phyloP scores from a whole-genome alignment of 2,113 vertebrate genomes.

The Bambusicola thoracicus region DNA sequence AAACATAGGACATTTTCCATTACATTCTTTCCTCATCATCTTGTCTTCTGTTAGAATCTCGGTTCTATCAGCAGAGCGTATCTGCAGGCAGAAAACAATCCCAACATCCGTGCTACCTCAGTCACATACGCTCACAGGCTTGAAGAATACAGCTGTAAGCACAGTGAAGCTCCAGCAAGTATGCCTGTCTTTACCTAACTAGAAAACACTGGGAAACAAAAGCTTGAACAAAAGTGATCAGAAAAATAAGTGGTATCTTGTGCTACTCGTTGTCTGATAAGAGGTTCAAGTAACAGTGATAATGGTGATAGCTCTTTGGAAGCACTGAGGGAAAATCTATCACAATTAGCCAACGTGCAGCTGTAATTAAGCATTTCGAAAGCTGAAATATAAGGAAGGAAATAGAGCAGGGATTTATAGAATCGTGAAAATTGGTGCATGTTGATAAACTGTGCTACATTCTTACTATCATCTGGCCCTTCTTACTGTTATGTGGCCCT shows the following conservation, averaged over 20 bases:
- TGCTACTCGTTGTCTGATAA: not conserved
- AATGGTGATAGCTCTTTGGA: rapidly evolving
- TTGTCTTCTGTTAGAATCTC: not conserved
- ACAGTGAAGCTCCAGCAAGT: not conserved
- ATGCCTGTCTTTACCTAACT: not conserved
- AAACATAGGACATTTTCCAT: not conserved
- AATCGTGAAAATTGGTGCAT: not conserved
- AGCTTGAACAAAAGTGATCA: not conserved
- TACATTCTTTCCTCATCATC: not conserved
- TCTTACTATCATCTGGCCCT: not conserved
- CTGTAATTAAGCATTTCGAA: not conserved
- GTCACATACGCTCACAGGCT: not conserved
- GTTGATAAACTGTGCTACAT: not conserved
- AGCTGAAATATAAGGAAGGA: not conserved
- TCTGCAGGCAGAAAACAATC: not conserved
- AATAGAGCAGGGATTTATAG: not conserved
- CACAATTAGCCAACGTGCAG: not conserved
- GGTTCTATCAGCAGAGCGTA: not conserved
- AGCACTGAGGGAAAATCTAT: not conserved
- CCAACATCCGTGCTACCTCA: rapidly evolving
- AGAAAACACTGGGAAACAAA: not conserved
- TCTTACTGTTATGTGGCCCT: too few relatives aligned
- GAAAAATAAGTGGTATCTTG: rapidly evolving
- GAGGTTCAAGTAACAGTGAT: not conserved
- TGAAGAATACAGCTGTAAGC: not conserved